phyloP scores from a whole-genome alignment of 1,140 invertebrate genomes.

The Dreissena rostriformis region DNA sequence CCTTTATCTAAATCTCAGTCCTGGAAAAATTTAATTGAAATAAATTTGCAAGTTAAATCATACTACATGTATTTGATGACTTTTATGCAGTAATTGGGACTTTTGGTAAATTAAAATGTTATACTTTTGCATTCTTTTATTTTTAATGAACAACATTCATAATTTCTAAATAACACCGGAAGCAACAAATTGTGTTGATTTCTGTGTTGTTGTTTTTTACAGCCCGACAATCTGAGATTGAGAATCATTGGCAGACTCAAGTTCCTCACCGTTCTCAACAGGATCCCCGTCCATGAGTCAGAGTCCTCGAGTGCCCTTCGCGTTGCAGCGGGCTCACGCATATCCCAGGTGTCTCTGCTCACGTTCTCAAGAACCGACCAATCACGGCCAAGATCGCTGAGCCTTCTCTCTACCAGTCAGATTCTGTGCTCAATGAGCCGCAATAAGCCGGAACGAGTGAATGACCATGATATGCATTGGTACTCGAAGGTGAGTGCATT shows the following conservation, averaged over 20 bases:
- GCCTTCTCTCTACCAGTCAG: slow-evolving; percentile 69
- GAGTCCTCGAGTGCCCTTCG: slow-evolving; percentile 76
- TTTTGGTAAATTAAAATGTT: too few relatives aligned
- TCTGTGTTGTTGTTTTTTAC: not conserved
- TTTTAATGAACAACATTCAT: too few relatives aligned
- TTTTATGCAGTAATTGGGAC: too few relatives aligned
- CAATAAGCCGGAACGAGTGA: slow-evolving; percentile 71
- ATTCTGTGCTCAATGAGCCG: slow-evolving; percentile 69
- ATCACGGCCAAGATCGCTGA: slow-evolving; percentile 71
- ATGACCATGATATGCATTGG: slow-evolving; percentile 75
- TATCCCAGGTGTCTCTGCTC: slow-evolving; percentile 78
- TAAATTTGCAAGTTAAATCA: too few relatives aligned
- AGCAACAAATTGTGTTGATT: too few relatives aligned
- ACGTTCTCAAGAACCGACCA: slow-evolving; percentile 73
- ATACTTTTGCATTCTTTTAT: too few relatives aligned
- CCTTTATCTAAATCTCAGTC: too few relatives aligned
- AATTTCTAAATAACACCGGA: too few relatives aligned
- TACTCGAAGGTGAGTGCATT: slow-evolving; percentile 69
- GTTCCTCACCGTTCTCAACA: slow-evolving; percentile 74
- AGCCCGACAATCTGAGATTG: slow-evolving; percentile 75
- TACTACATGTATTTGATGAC: too few relatives aligned
- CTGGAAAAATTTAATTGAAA: too few relatives aligned
- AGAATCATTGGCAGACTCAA: slow-evolving; percentile 77
- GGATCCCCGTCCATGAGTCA: slow-evolving; percentile 69
- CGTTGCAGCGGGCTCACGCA: slow-evolving; percentile 77